Evolutionary conservation across 1,140 invertebrate genomes (phyloP).

Genomic region (Elymnias hypermnestra): DNA sequence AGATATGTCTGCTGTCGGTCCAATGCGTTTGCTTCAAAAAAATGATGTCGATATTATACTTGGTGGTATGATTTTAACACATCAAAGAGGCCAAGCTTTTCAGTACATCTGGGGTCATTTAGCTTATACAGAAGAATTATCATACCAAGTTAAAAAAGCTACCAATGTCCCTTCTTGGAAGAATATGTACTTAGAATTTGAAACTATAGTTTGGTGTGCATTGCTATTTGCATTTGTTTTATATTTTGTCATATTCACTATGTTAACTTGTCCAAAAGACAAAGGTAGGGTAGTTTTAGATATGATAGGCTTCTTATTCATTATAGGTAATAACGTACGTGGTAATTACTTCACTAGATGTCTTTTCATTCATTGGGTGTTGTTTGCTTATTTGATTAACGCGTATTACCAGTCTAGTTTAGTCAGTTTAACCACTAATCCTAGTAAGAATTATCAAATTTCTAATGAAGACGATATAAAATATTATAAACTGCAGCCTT

Average conservation of each 20-base stretch:
- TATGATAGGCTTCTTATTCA: constrained; percentile 32
- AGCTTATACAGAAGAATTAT: constrained; percentile 34
- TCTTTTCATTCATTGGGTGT: constrained; percentile 36
- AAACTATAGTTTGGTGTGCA: constrained; percentile 35
- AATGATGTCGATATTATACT: constrained; percentile 34
- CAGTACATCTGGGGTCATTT: constrained; percentile 32
- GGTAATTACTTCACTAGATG: constrained; percentile 11
- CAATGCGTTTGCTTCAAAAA: constrained; percentile 30
- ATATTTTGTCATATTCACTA: constrained; percentile 27
- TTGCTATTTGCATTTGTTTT: constrained; percentile 27
- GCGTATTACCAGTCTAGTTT: constrained; percentile 39
- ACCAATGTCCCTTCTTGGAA: constrained; percentile 28
- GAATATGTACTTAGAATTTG: constrained; percentile 42
- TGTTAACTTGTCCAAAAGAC: constrained; percentile 27
- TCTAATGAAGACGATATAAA: constrained; percentile 23
- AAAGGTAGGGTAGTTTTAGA: constrained; percentile 28
- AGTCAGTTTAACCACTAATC: constrained; percentile 35
- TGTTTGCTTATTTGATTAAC: constrained; percentile 44
- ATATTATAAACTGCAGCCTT: constrained; percentile 29
- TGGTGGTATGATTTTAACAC: constrained; percentile 37
- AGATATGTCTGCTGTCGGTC: constrained; percentile 30
- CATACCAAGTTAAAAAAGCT: constrained; percentile 36
- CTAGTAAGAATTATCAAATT: constrained; percentile 30
- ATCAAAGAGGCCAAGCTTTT: constrained; percentile 31
- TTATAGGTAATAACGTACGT: constrained; percentile 20